A percentile compares a stretch with the other conserved stretches of the same genome.
Evolutionary conservation across 2,797 vertebrate species (phyloP).

Genomic region (Tragelaphus oryx): DNA sequence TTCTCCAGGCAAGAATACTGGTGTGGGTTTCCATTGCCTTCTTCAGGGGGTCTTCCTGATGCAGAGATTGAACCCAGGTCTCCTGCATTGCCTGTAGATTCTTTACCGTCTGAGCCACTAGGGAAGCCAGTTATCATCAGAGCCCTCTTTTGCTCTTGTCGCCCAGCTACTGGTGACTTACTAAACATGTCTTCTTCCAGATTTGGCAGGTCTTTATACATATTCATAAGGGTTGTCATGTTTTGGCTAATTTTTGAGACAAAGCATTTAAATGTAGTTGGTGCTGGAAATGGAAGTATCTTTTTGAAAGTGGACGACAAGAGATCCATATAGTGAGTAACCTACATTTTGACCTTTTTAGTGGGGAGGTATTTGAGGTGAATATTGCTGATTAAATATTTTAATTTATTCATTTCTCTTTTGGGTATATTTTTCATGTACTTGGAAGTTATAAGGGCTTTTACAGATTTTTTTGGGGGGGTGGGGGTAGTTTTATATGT

Average conservation of each 20-base stretch:
- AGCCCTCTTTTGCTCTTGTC: background rate
- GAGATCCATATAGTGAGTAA: background rate
- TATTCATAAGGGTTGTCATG: background rate
- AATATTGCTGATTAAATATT: constrained; percentile 19
- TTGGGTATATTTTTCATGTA: background rate
- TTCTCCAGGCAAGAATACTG: background rate
- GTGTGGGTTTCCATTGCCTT: background rate
- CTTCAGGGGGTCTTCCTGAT: background rate
- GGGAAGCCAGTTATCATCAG: background rate
- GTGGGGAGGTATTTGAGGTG: background rate
- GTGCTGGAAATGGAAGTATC: background rate
- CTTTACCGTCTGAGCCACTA: background rate
- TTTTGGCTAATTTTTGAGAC: background rate
- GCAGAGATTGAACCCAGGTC: background rate
- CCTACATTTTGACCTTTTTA: background rate
- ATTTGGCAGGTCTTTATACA: background rate
- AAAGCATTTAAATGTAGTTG: constrained; percentile 2
- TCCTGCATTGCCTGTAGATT: background rate
- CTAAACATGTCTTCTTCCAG: background rate
- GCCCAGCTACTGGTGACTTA: background rate
- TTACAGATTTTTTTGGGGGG: background rate
- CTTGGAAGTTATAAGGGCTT: constrained; percentile 16
- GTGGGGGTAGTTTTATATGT: background rate
- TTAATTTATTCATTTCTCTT: constrained; percentile 15
- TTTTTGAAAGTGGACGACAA: background rate